Evolutionary conservation across 1,140 invertebrate species (phyloP).

Genomic region (Cotesia glomerata): DNA sequence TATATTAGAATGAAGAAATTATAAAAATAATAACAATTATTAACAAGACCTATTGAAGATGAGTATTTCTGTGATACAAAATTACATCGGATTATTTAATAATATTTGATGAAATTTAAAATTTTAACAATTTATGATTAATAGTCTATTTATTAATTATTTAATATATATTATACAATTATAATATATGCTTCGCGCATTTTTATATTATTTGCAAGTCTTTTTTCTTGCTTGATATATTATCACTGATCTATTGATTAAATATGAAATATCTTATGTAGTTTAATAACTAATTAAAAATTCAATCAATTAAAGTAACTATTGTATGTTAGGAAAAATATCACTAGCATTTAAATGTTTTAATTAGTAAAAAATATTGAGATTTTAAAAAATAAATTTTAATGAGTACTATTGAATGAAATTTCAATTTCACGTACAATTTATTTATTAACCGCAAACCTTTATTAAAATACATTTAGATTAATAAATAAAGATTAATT

Average conservation of each 20-base stretch:
- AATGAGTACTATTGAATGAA: no score
- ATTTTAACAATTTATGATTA: neutral
- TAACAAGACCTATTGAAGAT: neutral
- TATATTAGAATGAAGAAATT: neutral
- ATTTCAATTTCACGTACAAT: no score
- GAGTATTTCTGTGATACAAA: conserved; percentile 17
- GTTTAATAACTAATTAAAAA: no score
- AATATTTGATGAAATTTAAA: neutral
- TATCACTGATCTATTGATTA: no score
- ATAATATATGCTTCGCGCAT: conserved; percentile 3
- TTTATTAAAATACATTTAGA: neutral
- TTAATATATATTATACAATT: neutral
- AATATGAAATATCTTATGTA: no score
- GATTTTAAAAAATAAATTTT: no score
- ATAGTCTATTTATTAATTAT: no score
- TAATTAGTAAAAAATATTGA: no score
- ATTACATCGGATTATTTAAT: neutral
- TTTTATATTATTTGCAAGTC: conserved; percentile 14
- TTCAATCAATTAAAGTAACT: no score
- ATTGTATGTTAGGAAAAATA: no score
- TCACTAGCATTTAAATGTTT: no score
- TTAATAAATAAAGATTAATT: neutral
- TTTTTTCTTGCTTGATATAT: neutral
- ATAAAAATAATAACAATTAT: neutral
- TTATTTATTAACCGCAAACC: neutral